Evolutionary conservation across 1,140 invertebrate genomes (phyloP).

Genomic region (Rhagoletis zephyria): DNA sequence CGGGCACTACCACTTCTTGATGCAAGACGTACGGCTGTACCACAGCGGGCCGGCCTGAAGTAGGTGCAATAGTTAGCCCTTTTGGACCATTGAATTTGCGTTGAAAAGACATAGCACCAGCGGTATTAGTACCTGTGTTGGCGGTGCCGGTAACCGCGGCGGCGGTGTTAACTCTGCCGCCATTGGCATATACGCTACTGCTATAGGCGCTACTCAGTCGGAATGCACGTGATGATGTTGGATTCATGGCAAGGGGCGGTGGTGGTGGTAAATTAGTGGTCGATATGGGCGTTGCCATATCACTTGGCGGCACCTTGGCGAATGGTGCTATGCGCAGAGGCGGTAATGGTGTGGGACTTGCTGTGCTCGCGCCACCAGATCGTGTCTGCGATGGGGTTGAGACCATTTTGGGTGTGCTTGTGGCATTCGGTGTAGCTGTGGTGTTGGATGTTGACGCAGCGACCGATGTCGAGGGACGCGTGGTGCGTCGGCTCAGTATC

Average conservation of each 20-base stretch:
- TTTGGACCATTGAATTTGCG: constrained; percentile 46
- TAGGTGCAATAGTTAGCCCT: not conserved
- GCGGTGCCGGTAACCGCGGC: not conserved
- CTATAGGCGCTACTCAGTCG: not conserved
- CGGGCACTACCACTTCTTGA: constrained; percentile 26
- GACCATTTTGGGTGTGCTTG: constrained; percentile 5
- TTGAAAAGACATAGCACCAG: not conserved
- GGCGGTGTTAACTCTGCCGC: constrained; percentile 44
- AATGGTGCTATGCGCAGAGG: constrained; percentile 63
- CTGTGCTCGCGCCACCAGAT: not conserved
- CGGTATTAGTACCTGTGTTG: constrained; percentile 56
- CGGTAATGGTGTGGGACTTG: constrained; percentile 55
- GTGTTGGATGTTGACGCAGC: not conserved
- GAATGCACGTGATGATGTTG: constrained; percentile 41
- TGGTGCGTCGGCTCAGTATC: constrained; percentile 7
- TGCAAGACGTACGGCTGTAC: not conserved
- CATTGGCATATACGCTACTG: not conserved
- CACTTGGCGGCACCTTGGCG: constrained; percentile 53
- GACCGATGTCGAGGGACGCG: not conserved
- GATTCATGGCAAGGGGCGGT: constrained; percentile 55
- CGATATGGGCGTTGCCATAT: not conserved
- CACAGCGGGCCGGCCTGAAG: not conserved
- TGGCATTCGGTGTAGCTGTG: not conserved
- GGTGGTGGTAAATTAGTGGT: constrained; percentile 57
- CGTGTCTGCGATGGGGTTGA: constrained; percentile 14